phyloP scores from a whole-genome alignment of 2,113 vertebrate species.

The Colossoma macropomum region DNA sequence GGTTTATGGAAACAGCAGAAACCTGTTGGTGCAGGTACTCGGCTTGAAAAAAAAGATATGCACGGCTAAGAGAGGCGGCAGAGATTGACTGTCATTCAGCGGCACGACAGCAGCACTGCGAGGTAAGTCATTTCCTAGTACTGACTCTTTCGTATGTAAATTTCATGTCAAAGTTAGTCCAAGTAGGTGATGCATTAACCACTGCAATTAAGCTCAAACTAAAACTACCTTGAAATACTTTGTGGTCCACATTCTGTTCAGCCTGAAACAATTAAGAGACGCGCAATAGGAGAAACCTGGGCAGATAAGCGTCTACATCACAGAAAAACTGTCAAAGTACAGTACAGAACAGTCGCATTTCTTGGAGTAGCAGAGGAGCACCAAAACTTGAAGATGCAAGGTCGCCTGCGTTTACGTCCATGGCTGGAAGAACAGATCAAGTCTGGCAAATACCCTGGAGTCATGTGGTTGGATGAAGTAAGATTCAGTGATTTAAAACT shows the following conservation, averaged over 20 bases:
- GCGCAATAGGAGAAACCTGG: not conserved
- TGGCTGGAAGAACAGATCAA: slow-evolving; percentile 83
- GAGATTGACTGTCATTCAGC: not conserved
- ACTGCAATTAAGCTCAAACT: not conserved
- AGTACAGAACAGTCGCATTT: not conserved
- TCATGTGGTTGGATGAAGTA: slow-evolving; percentile 80
- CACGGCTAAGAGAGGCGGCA: not conserved
- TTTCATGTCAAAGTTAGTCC: not conserved
- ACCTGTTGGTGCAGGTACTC: slow-evolving; percentile 58
- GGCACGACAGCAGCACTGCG: not conserved
- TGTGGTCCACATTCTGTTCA: not conserved
- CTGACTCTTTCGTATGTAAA: not conserved
- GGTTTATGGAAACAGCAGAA: slow-evolving; percentile 47
- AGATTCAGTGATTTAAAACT: not conserved
- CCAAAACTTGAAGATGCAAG: slow-evolving; percentile 68
- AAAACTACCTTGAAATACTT: too few relatives aligned
- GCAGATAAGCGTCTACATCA: not conserved
- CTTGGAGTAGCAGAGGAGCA: not conserved
- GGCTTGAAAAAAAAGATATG: slow-evolving; percentile 32
- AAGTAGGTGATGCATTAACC: not conserved
- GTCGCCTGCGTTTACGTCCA: slow-evolving; percentile 74
- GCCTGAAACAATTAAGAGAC: not conserved
- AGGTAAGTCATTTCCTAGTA: slow-evolving; percentile 24
- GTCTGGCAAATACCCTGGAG: slow-evolving; percentile 78
- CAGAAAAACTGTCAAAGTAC: not conserved